Evolutionary conservation across 2,888 invertebrate genomes (phyloP), one percentile per base, ranked within the genome.

Genomic region (Neocrepidodera transversa): DNA sequence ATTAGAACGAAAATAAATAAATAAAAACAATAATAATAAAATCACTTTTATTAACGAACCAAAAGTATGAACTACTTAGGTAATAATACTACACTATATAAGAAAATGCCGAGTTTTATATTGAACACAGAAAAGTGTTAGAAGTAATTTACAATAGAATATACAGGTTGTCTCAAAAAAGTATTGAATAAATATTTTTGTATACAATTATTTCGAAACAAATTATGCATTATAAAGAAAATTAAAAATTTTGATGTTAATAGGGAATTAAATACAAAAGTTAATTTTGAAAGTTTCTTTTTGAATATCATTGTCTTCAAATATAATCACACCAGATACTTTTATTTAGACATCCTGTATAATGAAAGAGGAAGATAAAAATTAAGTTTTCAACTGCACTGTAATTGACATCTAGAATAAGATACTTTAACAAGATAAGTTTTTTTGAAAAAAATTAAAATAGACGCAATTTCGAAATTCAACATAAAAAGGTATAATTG

Each of bases 1-100:
- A 69, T 68, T 57, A 71, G 67, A 71, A 70, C 68, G 63, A 71
- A 66, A 69, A 68, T 66, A 65, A 68, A 68, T 61, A 63, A n/a
- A n/a, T n/a, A 68, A 66, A 65, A 63, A 67, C 57, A 65, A 68
- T 53, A 58, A 54, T 52, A 42, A 59, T 51, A 65, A 62, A 65
- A 45, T 60, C 68, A 65, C 48, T 38, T 60, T 50, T 55, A 54
- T 45, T 20, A 43, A 55, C 16, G 58, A 53, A 48, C 13, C 18
- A 48, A 55, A 36, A 5, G 2, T 48, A 47, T 47, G 38, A 16
- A 32, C 66, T 68, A 70, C 63, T 64, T 62, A 65, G 64, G n/a
- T n/a, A n/a, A 62, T 66, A 63, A 65, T 62, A 64, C 63, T 62
- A 64, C 56, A 20, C 18, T 28, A 40, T 51, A 40, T 28, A 26